Evolutionary conservation across 2,113 vertebrate species (phyloP), one percentile per base, ranked within the genome.

Genomic region (Hippocampus comes): DNA sequence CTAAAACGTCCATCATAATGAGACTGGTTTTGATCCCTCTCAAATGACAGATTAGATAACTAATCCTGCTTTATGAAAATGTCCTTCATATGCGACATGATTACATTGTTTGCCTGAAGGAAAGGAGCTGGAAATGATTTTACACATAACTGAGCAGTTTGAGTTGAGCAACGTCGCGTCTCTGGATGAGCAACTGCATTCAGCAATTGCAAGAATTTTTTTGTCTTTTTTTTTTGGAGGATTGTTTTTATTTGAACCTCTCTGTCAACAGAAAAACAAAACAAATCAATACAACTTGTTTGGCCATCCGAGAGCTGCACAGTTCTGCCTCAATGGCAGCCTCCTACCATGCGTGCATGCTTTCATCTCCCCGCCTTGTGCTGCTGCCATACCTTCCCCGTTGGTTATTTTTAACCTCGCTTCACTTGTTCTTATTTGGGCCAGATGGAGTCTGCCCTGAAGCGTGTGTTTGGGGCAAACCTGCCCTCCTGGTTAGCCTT

Each of bases 351-450:
- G 71, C 68, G 38, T 59, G 64, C 70, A 66, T 20, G 38, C 79
- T 86, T 86, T 80, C 78, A 81, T 87, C 79, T 82, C 61, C 73
- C 63, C 64, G 72, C 65, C 82, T 77, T 82, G 86, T 86, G 75
- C 85, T 77, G 23, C 85, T 80, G 79, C 78, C 73, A 80, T 85
- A 87, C 88, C 88, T 89, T 85, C 79, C 77, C 81, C 82, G 71
- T 81, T 86, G 81, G 81, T 87, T 89, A 87, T 87, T 89, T 90
- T 91, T 86, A 89, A 88, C 84, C 79, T 77, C 72, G 70, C 75
- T 81, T 86, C 71, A 71, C 80, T 82, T 84, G 80, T 80, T 84
- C 85, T 87, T 81, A 86, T 89, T 88, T 88, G 84, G 84, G 84
- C 85, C 85, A 89, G 85, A 90, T 90, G 84, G 84, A 90, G 85